A percentile compares a stretch with the other conserved stretches of the same genome.
These are phyloP conservation scores for Melolontha melolontha DNA, from an alignment of 2,888 invertebrate genomes.

Conservation along the genomic window DNA sequence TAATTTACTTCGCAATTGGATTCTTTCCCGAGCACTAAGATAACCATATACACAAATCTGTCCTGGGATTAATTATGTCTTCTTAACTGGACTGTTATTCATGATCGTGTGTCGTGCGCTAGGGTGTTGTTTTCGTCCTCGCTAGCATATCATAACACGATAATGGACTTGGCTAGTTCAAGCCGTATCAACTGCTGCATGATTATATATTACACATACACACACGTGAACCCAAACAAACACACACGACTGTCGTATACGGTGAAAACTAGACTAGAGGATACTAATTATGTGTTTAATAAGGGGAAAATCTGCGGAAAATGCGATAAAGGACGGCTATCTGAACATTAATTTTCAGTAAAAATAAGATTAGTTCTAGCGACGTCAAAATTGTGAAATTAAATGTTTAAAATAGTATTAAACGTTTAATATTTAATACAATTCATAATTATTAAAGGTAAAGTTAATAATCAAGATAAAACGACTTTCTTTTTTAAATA, in stretches of 20 bases:
- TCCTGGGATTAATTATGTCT: slow-evolving; percentile 46
- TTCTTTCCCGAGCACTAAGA: slow-evolving; percentile 19
- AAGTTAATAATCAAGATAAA: too few species aligned
- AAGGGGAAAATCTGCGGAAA: slow-evolving; percentile 10
- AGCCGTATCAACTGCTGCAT: neutral
- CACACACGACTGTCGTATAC: neutral
- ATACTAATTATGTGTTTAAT: slow-evolving; percentile 10
- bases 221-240: neutral
- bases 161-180: neutral
- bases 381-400: neutral
- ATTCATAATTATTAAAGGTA: neutral
- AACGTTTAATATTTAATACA: neutral
- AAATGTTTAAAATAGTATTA: too few species aligned
- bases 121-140: neutral
- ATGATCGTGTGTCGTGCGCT: slow-evolving; percentile 45
- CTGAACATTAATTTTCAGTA: neutral
- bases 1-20: neutral
- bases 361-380: neutral
- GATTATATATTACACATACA: slow-evolving; percentile 1
- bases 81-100: slow-evolving; percentile 43
- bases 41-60: slow-evolving; percentile 42
- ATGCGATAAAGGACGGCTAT: neutral
- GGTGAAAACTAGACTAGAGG: neutral
- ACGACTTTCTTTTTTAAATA: too few species aligned
- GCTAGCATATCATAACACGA: neutral